Base-by-base conservation (phyloP, 2,888 invertebrate genomes). In the Sphinx pinastri region DNA sequence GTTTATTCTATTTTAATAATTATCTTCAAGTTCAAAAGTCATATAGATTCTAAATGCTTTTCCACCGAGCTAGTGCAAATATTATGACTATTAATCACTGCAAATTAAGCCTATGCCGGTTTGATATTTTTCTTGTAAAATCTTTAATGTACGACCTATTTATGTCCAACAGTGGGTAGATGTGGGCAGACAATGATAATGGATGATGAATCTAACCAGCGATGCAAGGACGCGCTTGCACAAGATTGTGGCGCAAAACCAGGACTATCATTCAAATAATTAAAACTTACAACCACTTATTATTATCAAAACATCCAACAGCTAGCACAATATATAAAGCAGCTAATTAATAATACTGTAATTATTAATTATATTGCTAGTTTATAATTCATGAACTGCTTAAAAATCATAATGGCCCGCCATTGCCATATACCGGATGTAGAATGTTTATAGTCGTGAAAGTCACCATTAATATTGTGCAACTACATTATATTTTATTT, bases 381-480 rank as follows among this genome's bases (percentile, higher is more conserved):
- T 66, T 69, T 68, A 68, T 66, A 31, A 69, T 54, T 70, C 31
- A 69, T 67, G 68, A 66, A 59, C 54, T 59, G 38, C 47, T 31
- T 67, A 68, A 58, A 69, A 45, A 70, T 38, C 45, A 67, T 63
- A 72, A 71, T 59, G 68, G 59, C 49, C 58, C 57, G 45, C 11
- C 59, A 45, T 66, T 74, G 51, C 45, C 47, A 69, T 67, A 71
- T 73, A 70, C 73, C 81, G 77, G 80, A 80, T 75, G 73, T 77
- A 72, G 72, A 75, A 74, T 55, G 74, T 75, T 60, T 69, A 67
- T 69, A 74, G 73, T 76, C 75, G 80, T 76, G 83, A 86, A 86
- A 84, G 82, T 81, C 77, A 74, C 72, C 70, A 78, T 76, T 79
- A 76, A 74, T 73, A 80, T 85, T 84, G 81, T 81, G 81, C 77